phyloP scores from a whole-genome alignment of 2,797 vertebrate species.

The Thripadectes ignobilis region DNA sequence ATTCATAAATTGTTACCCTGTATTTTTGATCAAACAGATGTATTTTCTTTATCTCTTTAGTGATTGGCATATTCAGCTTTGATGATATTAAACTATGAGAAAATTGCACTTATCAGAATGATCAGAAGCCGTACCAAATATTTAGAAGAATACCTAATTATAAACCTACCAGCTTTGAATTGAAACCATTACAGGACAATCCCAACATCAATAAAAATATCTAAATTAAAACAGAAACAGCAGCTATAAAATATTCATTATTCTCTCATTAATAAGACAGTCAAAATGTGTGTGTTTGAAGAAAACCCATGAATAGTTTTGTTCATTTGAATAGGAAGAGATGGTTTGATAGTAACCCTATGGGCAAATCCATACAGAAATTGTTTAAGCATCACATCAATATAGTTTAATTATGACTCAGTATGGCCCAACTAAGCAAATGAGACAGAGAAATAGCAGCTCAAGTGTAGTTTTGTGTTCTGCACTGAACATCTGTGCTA shows the following conservation, averaged over 20 bases:
- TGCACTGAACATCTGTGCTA: neutral
- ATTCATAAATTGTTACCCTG: neutral
- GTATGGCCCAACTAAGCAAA: neutral
- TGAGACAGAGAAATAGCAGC: neutral
- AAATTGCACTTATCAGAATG: neutral
- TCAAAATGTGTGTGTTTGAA: neutral
- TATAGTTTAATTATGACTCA: constrained; percentile 51
- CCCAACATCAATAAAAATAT: neutral
- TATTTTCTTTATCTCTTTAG: neutral
- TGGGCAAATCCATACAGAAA: constrained; percentile 28
- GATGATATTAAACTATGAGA: neutral
- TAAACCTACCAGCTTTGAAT: neutral
- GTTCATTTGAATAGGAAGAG: neutral
- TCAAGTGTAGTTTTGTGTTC: neutral
- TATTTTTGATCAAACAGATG: neutral
- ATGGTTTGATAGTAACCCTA: neutral
- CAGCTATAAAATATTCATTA: constrained; percentile 9
- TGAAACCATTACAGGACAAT: neutral
- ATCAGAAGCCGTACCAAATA: neutral
- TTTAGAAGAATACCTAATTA: constrained; percentile 18
- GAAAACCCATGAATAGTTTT: neutral
- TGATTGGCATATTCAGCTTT: neutral
- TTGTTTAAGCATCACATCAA: constrained; percentile 17
- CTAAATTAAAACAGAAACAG: constrained; percentile 7
- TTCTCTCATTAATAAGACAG: constrained; percentile 8